phyloP scores from a whole-genome alignment of 1,140 invertebrate species.

The fruit fly (Drosophila melanogaster) region DNA sequence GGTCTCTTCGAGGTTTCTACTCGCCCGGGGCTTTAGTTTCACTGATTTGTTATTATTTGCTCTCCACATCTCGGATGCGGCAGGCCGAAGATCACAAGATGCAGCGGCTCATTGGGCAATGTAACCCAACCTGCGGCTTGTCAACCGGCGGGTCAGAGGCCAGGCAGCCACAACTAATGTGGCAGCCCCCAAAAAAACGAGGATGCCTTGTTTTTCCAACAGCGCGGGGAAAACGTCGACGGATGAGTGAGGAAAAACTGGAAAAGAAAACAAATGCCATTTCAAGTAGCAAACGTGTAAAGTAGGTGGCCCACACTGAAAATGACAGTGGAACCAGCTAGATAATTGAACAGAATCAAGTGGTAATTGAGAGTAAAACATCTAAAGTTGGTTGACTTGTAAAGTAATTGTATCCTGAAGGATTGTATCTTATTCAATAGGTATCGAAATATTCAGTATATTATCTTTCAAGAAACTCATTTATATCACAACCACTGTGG shows the following conservation, averaged over 20 bases:
- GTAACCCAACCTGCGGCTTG: slow-evolving; percentile 76
- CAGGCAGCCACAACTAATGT: slow-evolving; percentile 74
- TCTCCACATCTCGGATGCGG: slow-evolving; percentile 71
- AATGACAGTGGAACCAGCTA: slow-evolving; percentile 43
- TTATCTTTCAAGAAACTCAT: not conserved
- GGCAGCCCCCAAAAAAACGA: slow-evolving; percentile 38
- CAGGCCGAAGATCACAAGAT: slow-evolving; percentile 56
- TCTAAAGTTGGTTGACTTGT: too few species aligned
- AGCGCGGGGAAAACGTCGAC: slow-evolving; percentile 26
- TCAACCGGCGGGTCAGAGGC: slow-evolving; percentile 71
- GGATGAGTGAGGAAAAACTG: slow-evolving; percentile 45
- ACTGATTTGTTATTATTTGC: slow-evolving; percentile 76
- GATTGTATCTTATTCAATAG: too few species aligned
- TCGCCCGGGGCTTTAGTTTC: slow-evolving; percentile 60
- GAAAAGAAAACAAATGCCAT: slow-evolving; percentile 80
- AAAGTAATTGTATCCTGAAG: too few species aligned
- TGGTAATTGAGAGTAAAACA: not conserved
- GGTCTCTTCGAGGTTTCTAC: slow-evolving; percentile 42
- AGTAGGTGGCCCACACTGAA: slow-evolving; percentile 71
- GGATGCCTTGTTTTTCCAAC: slow-evolving; percentile 66
- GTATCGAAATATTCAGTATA: too few species aligned
- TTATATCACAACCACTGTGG: slow-evolving; percentile 41
- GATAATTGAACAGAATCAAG: not conserved
- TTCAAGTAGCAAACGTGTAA: slow-evolving; percentile 81
- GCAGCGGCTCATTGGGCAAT: slow-evolving; percentile 46